Conservation (phyloP, 2,888 invertebrate species). For the Ganaspis brasiliensis region DNA sequence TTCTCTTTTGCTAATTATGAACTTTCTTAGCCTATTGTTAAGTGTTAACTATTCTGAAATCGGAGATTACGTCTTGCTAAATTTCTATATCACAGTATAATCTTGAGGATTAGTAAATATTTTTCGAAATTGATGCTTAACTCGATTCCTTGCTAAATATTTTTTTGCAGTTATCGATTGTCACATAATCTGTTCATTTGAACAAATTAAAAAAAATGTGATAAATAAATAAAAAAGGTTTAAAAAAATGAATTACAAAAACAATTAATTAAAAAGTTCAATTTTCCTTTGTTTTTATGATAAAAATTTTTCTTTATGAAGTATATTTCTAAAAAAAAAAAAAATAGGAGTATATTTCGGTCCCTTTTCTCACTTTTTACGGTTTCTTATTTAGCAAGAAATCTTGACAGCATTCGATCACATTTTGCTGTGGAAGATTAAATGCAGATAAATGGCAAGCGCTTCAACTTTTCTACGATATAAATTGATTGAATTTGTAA, state of each 20-base stretch:
- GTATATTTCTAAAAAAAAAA: no score
- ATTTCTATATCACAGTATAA: conserved; percentile 37
- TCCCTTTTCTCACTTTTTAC: not conserved
- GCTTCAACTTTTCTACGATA: not conserved
- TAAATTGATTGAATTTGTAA: conserved; percentile 1
- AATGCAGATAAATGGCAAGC: conserved; percentile 19
- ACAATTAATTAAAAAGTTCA: no score
- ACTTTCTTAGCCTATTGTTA: conserved; percentile 1
- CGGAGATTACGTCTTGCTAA: conserved; percentile 22
- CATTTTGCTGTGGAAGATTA: conserved; percentile 20
- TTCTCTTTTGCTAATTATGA: not conserved
- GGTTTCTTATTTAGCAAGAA: conserved; percentile 1
- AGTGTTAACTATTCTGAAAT: not conserved
- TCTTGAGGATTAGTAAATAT: conserved; percentile 16
- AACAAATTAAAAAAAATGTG: no score
- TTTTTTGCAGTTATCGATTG: conserved; percentile 2
- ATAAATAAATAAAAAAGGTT: no score
- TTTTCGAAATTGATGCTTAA: not conserved
- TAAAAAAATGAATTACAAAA: not conserved
- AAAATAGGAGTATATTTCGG: no score
- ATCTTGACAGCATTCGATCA: conserved; percentile 5
- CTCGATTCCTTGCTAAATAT: not conserved
- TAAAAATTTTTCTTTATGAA: no score
- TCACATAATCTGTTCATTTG: not conserved
- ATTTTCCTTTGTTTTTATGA: no score